phyloP scores from a whole-genome alignment of 2,888 invertebrate species.

The Philaethria dido region DNA sequence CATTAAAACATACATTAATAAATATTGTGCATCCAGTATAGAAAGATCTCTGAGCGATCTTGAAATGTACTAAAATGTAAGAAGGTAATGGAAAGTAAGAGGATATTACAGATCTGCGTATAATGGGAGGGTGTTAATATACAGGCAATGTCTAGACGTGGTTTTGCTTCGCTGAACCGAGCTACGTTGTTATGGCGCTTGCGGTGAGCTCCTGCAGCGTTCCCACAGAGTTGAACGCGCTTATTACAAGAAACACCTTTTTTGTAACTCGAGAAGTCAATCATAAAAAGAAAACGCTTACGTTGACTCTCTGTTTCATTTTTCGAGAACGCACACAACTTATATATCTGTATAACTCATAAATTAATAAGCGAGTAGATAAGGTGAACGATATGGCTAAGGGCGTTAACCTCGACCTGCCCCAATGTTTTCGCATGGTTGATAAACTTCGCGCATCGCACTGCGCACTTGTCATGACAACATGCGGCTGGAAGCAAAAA shows the following conservation, averaged over 20 bases:
- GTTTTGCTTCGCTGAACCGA: slow-evolving; percentile 71
- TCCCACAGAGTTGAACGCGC: slow-evolving; percentile 68
- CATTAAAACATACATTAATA: slow-evolving; percentile 50
- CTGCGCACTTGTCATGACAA: slow-evolving; percentile 51
- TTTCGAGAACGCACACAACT: slow-evolving; percentile 26
- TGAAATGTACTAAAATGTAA: slow-evolving; percentile 40
- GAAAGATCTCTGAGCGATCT: slow-evolving; percentile 48
- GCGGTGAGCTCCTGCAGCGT: slow-evolving; percentile 74
- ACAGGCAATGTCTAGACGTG: slow-evolving; percentile 70
- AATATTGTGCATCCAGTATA: slow-evolving; percentile 54
- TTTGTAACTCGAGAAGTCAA: slow-evolving; percentile 58
- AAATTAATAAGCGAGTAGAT: slow-evolving; percentile 43
- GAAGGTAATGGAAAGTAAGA: slow-evolving; percentile 57
- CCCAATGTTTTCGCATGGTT: slow-evolving; percentile 63
- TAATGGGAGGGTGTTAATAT: slow-evolving; percentile 63
- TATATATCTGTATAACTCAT: slow-evolving; percentile 35
- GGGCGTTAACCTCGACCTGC: slow-evolving; percentile 75
- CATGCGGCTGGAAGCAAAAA: slow-evolving; percentile 54
- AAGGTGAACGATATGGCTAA: slow-evolving; percentile 55
- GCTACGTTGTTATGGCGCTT: slow-evolving; percentile 60
- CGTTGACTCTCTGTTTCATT: slow-evolving; percentile 38
- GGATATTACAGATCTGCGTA: slow-evolving; percentile 59
- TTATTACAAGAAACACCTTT: slow-evolving; percentile 59
- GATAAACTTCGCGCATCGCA: slow-evolving; percentile 57
- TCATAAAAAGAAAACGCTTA: slow-evolving; percentile 50